A percentile compares a stretch with the other conserved stretches of the same genome.
These are phyloP conservation scores for Andrena marginata DNA, from an alignment of 2,888 invertebrate genomes.

Conservation along the genomic window DNA sequence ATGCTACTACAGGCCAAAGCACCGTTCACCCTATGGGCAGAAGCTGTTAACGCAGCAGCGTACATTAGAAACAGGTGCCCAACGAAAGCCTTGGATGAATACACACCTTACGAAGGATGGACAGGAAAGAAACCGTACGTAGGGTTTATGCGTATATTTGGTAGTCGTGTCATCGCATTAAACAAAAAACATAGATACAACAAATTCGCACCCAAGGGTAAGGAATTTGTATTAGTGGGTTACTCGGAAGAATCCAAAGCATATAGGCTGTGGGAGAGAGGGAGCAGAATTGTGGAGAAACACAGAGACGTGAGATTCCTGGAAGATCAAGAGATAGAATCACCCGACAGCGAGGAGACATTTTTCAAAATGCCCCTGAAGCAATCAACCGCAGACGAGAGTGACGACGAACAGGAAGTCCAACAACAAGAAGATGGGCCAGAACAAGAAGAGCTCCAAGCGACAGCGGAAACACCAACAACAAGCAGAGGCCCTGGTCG, in stretches of 20 bases:
- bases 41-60: no score
- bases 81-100: background rate
- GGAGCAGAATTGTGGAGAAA: background rate
- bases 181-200: slow-evolving; percentile 7
- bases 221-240: background rate
- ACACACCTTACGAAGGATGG: background rate
- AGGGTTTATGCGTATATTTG: background rate
- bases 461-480: no score
- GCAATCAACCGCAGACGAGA: no score
- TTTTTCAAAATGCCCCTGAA: no score
- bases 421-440: no score
- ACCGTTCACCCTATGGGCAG: slow-evolving; percentile 2
- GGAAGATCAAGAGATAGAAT: background rate
- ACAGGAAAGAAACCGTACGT: slow-evolving; percentile 1
- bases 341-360: background rate
- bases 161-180: background rate
- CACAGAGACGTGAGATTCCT: background rate
- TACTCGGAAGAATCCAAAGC: background rate
- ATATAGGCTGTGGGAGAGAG: background rate
- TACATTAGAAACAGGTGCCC: background rate
- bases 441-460: no score
- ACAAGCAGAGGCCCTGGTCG: background rate
- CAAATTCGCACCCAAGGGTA: slow-evolving; percentile 1
- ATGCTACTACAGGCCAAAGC: background rate
- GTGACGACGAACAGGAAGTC: no score